Base-by-base conservation (phyloP, 2,888 invertebrate species). In the Phyllotreta striolata region DNA sequence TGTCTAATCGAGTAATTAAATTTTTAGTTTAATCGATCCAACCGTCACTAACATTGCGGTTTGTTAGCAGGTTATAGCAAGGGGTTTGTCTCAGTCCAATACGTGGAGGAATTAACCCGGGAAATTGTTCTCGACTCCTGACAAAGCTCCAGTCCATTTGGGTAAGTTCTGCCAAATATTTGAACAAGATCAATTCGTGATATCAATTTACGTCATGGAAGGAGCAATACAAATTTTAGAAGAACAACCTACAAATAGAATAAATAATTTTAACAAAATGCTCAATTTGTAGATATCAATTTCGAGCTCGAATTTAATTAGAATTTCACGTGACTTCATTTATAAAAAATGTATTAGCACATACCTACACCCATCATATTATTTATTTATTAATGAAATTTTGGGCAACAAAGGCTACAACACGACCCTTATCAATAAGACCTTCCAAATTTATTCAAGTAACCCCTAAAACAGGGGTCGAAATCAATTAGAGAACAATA, bases 181-280 rank as follows among this genome's bases (percentile, higher is more conserved):
- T 67, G 66, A 67, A 60, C 70, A 73, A 75, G 75, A 73, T 73
- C 68, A 64, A 65, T 66, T 71, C 73, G 73, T 72, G 71, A 70
- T 66, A 73, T 73, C 72, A 73, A 74, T 71, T 72, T 71, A 69
- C 66, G 65, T 68, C 66, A 65, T 71, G 74, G 74, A 24, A 24
- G 24, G 24, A 24, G 4, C 4, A 24, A 24, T 24, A 24, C 24
- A 24, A 24, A 24, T 24, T 24, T 24, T 24, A n/a, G 24, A 3
- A 24, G 24, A 4, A 24, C 24, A 24, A 24, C 24, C 24, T 24
- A 24, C 24, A 24, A 24, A 24, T 3, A 4, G 24, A 1, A 24
- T 24, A 24, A 24, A 24, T 4, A 24, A 24, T 24, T 24, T 24
- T 4, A 24, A 24, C 24, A 24, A 24, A 24, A 24, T 24, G 24